Evolutionary conservation across 2,113 vertebrate species (phyloP).

Genomic region (Callithrix jacchus): DNA sequence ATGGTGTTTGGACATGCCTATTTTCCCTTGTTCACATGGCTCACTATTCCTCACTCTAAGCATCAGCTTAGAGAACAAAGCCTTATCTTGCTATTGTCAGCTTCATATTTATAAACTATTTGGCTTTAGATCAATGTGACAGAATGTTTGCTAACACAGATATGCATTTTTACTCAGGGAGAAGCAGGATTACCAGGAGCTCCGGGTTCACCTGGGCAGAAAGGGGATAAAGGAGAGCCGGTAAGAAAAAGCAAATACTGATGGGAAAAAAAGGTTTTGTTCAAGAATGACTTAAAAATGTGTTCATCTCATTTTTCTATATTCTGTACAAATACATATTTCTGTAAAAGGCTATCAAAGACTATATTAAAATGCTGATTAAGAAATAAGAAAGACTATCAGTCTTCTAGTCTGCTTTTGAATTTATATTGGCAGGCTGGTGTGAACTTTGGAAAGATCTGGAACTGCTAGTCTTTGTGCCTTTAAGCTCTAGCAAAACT

Average conservation of each 20-base stretch:
- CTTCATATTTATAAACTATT: neutral
- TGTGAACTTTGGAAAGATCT: neutral
- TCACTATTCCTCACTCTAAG: neutral
- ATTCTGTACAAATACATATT: neutral
- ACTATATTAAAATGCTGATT: neutral
- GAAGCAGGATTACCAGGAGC: constrained; percentile 87
- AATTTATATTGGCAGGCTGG: neutral
- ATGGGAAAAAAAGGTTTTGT: neutral
- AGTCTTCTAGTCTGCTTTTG: neutral
- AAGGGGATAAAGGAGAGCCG: constrained; percentile 89
- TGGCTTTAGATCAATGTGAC: neutral
- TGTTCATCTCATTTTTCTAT: neutral
- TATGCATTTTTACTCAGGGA: constrained; percentile 83
- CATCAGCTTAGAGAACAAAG: neutral
- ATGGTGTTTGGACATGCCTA: neutral
- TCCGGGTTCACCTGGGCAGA: constrained; percentile 86
- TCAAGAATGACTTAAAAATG: neutral
- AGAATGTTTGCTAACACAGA: constrained; percentile 50
- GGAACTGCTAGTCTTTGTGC: neutral
- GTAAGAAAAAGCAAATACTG: constrained; percentile 76
- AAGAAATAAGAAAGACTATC: neutral
- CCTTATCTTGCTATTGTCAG: neutral
- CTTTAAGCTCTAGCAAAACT: neutral
- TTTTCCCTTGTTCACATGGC: neutral
- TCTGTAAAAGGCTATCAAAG: neutral